Evolutionary conservation across 2,888 invertebrate species (phyloP).

Genomic region (Diadegma fenestrale): DNA sequence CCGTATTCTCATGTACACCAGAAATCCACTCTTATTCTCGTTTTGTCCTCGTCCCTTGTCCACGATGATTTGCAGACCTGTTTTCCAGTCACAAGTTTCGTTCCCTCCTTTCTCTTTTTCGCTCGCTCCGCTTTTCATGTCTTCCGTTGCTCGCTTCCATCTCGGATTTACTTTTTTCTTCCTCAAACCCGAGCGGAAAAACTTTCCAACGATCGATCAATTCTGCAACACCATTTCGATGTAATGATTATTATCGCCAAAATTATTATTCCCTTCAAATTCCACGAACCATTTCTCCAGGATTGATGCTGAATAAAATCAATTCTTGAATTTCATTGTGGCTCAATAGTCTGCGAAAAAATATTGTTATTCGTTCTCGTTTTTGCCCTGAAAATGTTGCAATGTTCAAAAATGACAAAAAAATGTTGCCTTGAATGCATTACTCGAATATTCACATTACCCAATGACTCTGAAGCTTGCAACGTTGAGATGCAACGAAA

Average conservation of each 20-base stretch:
- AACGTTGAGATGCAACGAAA: too few relatives aligned
- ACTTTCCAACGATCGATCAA: background rate
- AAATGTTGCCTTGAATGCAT: too few relatives aligned
- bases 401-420: too few relatives aligned
- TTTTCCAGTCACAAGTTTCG: slow-evolving; percentile 54
- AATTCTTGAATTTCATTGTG: background rate
- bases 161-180: background rate
- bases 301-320: background rate
- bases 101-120: background rate
- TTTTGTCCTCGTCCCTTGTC: slow-evolving; percentile 16
- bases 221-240: background rate
- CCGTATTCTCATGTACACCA: background rate
- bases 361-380: background rate
- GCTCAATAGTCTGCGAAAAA: background rate
- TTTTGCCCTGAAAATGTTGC: too few relatives aligned
- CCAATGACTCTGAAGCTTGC: too few relatives aligned
- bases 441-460: too few relatives aligned
- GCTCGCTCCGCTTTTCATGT: background rate
- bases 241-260: background rate
- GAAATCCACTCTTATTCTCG: background rate
- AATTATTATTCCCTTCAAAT: background rate
- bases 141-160: background rate
- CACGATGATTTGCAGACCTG: slow-evolving; percentile 69
- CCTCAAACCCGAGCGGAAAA: background rate
- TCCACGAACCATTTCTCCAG: background rate